Evolutionary conservation across 2,888 invertebrate genomes (phyloP).

Genomic region (Orthonevra nobilis): DNA sequence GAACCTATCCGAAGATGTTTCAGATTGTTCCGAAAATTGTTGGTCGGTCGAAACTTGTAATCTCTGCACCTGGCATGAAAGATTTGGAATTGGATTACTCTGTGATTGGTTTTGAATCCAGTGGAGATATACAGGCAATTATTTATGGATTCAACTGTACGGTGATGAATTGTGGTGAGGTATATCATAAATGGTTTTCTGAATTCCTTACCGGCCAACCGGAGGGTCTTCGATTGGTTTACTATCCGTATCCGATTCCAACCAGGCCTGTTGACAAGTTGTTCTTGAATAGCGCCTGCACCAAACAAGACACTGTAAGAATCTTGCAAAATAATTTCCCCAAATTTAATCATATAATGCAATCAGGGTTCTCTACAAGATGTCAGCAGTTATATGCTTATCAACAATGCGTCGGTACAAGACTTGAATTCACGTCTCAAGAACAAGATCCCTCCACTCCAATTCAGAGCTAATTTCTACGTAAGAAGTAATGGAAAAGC

Average conservation of each 20-base stretch:
- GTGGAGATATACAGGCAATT: constrained; percentile 78
- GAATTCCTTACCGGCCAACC: constrained; percentile 80
- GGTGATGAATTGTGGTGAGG: constrained; percentile 87
- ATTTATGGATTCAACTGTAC: constrained; percentile 83
- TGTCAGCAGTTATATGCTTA: constrained; percentile 85
- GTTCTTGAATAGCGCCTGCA: constrained; percentile 73
- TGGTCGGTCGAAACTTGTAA: constrained; percentile 80
- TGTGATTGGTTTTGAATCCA: constrained; percentile 74
- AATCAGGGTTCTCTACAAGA: constrained; percentile 84
- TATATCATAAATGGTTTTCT: constrained; percentile 87
- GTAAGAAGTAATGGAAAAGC: constrained; percentile 82
- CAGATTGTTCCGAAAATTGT: constrained; percentile 72
- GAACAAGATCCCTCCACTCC: constrained; percentile 81
- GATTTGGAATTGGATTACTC: constrained; percentile 79
- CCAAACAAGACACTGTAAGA: constrained; percentile 68
- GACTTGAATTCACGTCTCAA: constrained; percentile 84
- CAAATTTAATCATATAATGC: not conserved
- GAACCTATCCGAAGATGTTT: constrained; percentile 77
- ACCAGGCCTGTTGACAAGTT: constrained; percentile 69
- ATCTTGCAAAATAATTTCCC: not conserved
- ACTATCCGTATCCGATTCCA: constrained; percentile 82
- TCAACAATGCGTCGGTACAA: constrained; percentile 85
- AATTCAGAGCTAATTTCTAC: constrained; percentile 87
- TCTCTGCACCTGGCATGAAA: constrained; percentile 83
- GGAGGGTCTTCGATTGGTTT: constrained; percentile 82